Base-by-base conservation (phyloP, 2,888 invertebrate genomes). In the Trilocha varians region DNA sequence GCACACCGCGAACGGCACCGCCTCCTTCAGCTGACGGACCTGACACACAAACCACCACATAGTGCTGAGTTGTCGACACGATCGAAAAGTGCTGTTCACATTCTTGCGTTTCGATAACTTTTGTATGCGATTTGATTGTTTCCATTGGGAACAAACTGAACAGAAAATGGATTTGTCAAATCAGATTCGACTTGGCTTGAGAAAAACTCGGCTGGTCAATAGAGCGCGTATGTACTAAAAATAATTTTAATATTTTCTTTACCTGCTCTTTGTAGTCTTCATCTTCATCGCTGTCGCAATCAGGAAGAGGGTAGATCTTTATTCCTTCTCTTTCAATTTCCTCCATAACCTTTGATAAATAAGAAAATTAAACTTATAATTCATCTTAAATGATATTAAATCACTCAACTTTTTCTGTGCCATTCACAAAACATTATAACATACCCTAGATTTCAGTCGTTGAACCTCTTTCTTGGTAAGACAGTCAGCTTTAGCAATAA, bases 1-100 rank as follows among this genome's bases (percentile, higher is more conserved):
- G 74, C 98, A 97, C n/a, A 98, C 98, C 34, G 98, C 98, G 87
- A 98, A 99, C 45, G 98, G 98, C 25, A 99, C 96, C 5, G 98
- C 97, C 70, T 93, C 95, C 78, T 96, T 96, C 56, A 97, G 76
- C 66, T 96, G 96, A 50, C 93, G 91, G 9, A 96, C 94, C 90
- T 91, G 55, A 3, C n/a, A n/a, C n/a, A n/a, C n/a, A n/a, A n/a
- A n/a, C n/a, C n/a, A n/a, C n/a, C n/a, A n/a, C n/a, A n/a, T n/a
- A n/a, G n/a, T n/a, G n/a, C n/a, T n/a, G n/a, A n/a, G n/a, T n/a
- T n/a, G n/a, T n/a, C n/a, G n/a, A n/a, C n/a, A n/a, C n/a, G n/a
- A n/a, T n/a, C n/a, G n/a, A n/a, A n/a, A n/a, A n/a, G n/a, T n/a
- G n/a, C n/a, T n/a, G n/a, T n/a, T n/a, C n/a, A n/a, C n/a, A n/a